These are phyloP conservation scores for Gallinago jamesoni DNA, from an alignment of 2,113 vertebrate genomes.

Conservation along the genomic window DNA sequence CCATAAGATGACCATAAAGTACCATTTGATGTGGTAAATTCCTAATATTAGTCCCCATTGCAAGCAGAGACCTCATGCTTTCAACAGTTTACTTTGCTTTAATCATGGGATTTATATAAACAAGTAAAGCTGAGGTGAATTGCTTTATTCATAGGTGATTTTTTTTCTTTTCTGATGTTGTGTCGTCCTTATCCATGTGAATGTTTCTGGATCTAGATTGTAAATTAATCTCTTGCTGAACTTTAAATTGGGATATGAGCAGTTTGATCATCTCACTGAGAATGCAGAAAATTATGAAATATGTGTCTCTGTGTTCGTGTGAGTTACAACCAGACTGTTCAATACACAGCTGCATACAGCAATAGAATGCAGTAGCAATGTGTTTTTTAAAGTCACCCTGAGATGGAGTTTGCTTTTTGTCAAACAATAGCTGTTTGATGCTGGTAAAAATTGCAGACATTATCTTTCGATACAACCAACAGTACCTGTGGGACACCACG, in stretches of 20 bases:
- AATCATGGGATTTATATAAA: neutral
- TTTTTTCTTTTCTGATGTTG: neutral
- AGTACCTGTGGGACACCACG: conserved; percentile 2
- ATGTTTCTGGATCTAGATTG: neutral
- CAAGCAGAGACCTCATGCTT: neutral
- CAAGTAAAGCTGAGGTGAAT: neutral
- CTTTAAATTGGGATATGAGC: neutral
- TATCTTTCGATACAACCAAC: neutral
- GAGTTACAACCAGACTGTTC: neutral
- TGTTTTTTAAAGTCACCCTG: neutral
- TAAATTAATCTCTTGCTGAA: conserved; percentile 9
- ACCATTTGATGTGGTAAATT: neutral
- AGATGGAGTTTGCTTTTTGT: conserved; percentile 1
- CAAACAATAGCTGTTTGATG: neutral
- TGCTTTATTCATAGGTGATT: neutral
- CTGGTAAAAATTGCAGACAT: neutral
- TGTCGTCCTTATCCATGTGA: neutral
- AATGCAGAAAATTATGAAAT: neutral
- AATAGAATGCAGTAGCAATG: neutral
- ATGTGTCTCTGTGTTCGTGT: neutral
- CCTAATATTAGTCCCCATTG: neutral
- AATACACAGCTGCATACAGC: neutral
- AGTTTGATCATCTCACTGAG: neutral
- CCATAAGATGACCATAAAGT: neutral
- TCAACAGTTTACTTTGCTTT: neutral